A percentile compares a stretch with the other conserved stretches of the same genome.
These are phyloP conservation scores for Thalassophryne amazonica DNA, from an alignment of 2,797 vertebrate species.

Conservation along the genomic window DNA sequence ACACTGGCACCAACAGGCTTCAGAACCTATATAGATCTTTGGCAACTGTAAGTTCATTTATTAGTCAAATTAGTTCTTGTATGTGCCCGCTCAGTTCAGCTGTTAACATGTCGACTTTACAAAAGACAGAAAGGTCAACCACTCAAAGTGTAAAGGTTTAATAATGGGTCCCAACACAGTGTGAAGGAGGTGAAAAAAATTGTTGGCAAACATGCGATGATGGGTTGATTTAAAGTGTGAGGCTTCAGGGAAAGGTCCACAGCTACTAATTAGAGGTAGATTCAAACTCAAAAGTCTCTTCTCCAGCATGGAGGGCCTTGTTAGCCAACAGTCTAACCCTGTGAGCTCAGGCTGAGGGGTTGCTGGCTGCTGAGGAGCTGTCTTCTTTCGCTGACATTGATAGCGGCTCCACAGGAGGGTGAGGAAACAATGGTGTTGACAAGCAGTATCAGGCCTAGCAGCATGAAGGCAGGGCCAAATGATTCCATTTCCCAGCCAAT, in stretches of 20 bases:
- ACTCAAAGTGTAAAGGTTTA: neutral
- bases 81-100: conserved; percentile 1
- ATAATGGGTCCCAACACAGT: neutral
- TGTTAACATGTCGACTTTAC: conserved; percentile 5
- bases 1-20: no score
- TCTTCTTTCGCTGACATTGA: conserved; percentile 62
- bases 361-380: conserved; percentile 44
- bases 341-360: conserved; percentile 41
- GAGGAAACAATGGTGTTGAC: conserved; percentile 73
- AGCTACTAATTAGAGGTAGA: conserved; percentile 46
- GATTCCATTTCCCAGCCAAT: conserved; percentile 73
- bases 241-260: conserved; percentile 3
- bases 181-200: neutral
- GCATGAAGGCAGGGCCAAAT: conserved; percentile 67
- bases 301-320: conserved; percentile 42
- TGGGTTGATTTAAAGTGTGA: conserved; percentile 13
- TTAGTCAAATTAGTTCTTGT: neutral
- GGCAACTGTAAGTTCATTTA: neutral
- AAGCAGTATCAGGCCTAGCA: conserved; percentile 65
- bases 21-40: no score
- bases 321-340: conserved; percentile 48
- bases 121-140: neutral
- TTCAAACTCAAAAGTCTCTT: conserved; percentile 28
- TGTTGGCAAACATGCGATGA: conserved; percentile 7
- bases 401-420: conserved; percentile 60